Percentiles rank a stretch among this genome's conserved stretches.
Conservation (phyloP, 2,113 vertebrate species). For the Hepsetus odoe region DNA sequence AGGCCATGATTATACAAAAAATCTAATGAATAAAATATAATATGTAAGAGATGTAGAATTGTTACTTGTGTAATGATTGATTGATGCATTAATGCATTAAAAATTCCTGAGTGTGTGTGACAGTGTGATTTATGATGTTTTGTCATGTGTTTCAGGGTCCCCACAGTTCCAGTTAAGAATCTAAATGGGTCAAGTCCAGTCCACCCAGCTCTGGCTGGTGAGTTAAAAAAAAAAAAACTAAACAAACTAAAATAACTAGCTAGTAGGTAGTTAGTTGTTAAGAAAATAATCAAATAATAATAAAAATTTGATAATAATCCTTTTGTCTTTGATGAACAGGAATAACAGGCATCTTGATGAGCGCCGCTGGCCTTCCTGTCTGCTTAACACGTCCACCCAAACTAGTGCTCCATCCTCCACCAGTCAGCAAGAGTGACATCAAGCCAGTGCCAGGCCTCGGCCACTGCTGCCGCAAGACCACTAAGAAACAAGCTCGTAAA, state of each 20-base stretch:
- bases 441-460: constrained; percentile 91
- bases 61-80: background rate
- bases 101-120: no score
- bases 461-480: constrained; percentile 93
- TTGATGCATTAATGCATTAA: background rate
- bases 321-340: no score
- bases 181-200: constrained; percentile 91
- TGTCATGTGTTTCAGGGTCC: constrained; percentile 77
- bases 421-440: constrained; percentile 93
- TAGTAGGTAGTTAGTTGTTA: no score
- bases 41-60: no score
- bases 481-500: constrained; percentile 92
- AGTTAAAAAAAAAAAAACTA: constrained; percentile 37
- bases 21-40: no score
- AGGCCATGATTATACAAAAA: constrained; percentile 11
- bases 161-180: constrained; percentile 93
- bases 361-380: constrained; percentile 88
- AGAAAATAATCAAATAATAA: no score
- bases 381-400: constrained; percentile 92
- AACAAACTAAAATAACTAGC: background rate
- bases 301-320: no score
- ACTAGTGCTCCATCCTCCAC: constrained; percentile 90
- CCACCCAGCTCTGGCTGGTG: constrained; percentile 90
- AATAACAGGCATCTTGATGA: constrained; percentile 96
- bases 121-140: background rate